A percentile compares a stretch with the other conserved stretches of the same genome.
Evolutionary conservation across 2,113 vertebrate genomes (phyloP).

Genomic region (Myotis lucifugus): DNA sequence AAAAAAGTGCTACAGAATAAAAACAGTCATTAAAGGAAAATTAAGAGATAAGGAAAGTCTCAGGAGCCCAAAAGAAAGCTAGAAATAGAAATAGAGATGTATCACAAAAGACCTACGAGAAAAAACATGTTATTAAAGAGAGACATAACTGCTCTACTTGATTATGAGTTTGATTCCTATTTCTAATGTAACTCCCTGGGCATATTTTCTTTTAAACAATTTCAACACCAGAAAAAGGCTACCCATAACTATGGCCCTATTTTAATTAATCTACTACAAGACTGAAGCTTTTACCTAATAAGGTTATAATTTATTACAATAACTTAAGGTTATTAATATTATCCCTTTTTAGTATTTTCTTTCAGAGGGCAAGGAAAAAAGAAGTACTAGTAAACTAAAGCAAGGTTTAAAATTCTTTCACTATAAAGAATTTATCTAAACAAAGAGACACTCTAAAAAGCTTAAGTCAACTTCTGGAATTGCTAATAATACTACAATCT

Average conservation of each 20-base stretch:
- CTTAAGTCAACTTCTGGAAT: neutral
- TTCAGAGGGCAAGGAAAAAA: neutral
- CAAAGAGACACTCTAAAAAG: slow-evolving; percentile 3
- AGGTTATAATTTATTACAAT: neutral
- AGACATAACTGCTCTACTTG: neutral
- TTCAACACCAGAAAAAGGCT: slow-evolving; percentile 17
- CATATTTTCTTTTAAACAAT: slow-evolving; percentile 44
- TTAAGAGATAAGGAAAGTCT: slow-evolving; percentile 7
- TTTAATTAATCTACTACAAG: neutral
- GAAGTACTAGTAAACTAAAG: slow-evolving; percentile 4
- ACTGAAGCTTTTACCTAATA: slow-evolving; percentile 8
- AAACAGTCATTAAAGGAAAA: neutral
- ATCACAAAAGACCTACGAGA: neutral
- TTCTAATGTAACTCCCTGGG: neutral
- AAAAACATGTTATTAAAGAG: slow-evolving; percentile 19
- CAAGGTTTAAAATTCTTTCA: slow-evolving; percentile 23
- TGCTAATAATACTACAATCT: neutral
- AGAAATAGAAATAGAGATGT: slow-evolving; percentile 40
- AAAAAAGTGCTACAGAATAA: neutral
- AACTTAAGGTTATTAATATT: neutral
- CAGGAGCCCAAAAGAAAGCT: slow-evolving; percentile 25
- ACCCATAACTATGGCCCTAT: neutral
- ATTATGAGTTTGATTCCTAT: slow-evolving; percentile 28
- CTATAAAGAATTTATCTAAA: slow-evolving; percentile 5
- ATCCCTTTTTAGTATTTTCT: neutral